Evolutionary conservation across 2,113 vertebrate genomes (phyloP).

Genomic region (Xenopus borealis): DNA sequence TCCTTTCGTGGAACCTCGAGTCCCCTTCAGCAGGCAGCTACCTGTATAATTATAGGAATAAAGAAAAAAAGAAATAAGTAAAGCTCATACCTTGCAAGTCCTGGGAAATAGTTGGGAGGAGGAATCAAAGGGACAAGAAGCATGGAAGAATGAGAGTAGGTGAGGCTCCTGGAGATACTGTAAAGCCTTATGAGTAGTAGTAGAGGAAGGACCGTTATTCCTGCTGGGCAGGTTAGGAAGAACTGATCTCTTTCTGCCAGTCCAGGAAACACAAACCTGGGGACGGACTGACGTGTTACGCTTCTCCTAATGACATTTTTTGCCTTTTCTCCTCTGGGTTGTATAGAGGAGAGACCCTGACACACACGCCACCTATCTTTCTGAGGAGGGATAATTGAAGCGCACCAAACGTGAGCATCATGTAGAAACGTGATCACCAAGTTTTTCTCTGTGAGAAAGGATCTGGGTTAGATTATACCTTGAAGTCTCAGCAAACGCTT

Average conservation of each 20-base stretch:
- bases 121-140: conserved; percentile 77
- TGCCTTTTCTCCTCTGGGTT: conserved; percentile 92
- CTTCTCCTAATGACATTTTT: conserved; percentile 99
- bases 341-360: conserved; percentile 91
- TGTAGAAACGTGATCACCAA: conserved; percentile 91
- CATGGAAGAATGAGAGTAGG: conserved; percentile 78
- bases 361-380: conserved; percentile 99
- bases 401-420: conserved; percentile 98
- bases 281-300: conserved; percentile 99
- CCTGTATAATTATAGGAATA: too few relatives aligned
- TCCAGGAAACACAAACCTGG: conserved; percentile 99
- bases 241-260: conserved; percentile 99
- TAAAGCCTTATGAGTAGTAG: too few relatives aligned
- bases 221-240: conserved; percentile 98
- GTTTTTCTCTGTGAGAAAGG: conserved; percentile 82
- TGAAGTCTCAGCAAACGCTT: conserved; percentile 77
- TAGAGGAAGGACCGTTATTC: conserved; percentile 85
- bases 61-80: conserved; percentile 52
- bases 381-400: conserved; percentile 99
- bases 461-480: conserved; percentile 91
- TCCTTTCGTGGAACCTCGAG: too few relatives aligned
- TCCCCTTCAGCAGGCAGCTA: too few relatives aligned
- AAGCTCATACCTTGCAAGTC: conserved; percentile 81
- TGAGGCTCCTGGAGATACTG: conserved; percentile 60
- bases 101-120: conserved; percentile 75